Conservation (phyloP, 2,888 invertebrate species). For the Metellina segmentata region DNA sequence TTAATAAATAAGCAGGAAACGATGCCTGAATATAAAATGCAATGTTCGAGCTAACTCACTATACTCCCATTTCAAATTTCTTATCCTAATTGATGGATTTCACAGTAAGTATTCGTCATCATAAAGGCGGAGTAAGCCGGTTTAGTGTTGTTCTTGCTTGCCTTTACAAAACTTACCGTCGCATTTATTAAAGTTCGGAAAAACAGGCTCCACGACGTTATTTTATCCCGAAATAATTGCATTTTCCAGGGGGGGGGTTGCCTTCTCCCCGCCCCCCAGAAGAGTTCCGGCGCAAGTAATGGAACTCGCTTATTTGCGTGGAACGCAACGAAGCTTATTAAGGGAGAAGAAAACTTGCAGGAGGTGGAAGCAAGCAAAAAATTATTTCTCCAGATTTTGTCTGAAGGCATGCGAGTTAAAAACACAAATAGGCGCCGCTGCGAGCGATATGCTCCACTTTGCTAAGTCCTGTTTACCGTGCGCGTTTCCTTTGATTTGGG, state of each 20-base stretch:
- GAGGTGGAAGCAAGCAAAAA: constrained; percentile 5
- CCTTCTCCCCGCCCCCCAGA: constrained; percentile 7
- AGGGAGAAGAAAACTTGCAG: constrained; percentile 18
- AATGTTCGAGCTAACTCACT: too few species aligned
- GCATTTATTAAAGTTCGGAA: constrained; percentile 46
- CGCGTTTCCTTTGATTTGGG: neutral
- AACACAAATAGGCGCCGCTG: constrained; percentile 14
- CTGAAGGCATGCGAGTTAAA: constrained; percentile 48
- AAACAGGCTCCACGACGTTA: constrained; percentile 9
- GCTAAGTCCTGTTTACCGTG: constrained; percentile 68
- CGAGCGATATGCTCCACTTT: constrained; percentile 35
- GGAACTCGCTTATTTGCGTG: constrained; percentile 66
- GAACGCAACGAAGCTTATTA: constrained; percentile 70
- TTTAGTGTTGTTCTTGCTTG: too few species aligned
- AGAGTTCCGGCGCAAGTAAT: constrained; percentile 47
- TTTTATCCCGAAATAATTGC: constrained; percentile 74
- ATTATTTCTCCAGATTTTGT: constrained; percentile 56
- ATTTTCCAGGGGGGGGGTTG: constrained; percentile 22
- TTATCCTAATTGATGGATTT: too few species aligned
- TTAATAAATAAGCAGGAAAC: too few species aligned
- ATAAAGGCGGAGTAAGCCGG: too few species aligned
- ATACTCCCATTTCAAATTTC: too few species aligned
- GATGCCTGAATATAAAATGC: too few species aligned
- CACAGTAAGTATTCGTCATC: too few species aligned
- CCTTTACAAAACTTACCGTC: neutral